Evolutionary conservation across 2,888 invertebrate species (phyloP).

Genomic region (Yponomeuta sedellus): DNA sequence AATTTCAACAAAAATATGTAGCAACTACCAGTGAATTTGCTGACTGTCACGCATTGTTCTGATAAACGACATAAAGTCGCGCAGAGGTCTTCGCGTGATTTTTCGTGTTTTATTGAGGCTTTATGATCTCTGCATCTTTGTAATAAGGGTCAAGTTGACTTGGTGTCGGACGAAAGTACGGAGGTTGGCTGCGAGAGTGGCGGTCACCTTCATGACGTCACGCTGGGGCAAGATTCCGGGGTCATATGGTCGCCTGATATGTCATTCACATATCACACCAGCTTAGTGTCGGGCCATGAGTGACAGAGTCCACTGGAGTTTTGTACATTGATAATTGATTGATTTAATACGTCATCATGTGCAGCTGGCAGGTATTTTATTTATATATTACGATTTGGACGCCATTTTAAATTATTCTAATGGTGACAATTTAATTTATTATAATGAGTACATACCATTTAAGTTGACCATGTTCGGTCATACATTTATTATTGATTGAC

Average conservation of each 20-base stretch:
- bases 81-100: neutral
- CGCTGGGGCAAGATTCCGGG: conserved; percentile 9
- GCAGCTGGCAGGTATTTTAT: neutral
- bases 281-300: conserved; percentile 18
- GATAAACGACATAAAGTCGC: neutral
- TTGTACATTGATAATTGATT: neutral
- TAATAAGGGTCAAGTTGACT: neutral
- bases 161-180: conserved; percentile 5
- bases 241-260: neutral
- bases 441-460: neutral
- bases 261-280: conserved; percentile 8
- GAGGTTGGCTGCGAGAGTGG: conserved; percentile 4
- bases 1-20: neutral
- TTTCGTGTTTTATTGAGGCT: neutral
- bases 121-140: neutral
- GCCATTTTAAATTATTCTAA: neutral
- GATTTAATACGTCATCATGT: neutral
- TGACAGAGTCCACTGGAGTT: neutral
- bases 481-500: too few relatives aligned
- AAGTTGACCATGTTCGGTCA: too few relatives aligned
- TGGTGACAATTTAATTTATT: neutral
- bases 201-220: conserved; percentile 26
- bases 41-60: neutral
- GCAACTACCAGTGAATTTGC: neutral
- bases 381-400: neutral